phyloP scores from a whole-genome alignment of 2,113 vertebrate genomes.

The Otolemur garnettii region DNA sequence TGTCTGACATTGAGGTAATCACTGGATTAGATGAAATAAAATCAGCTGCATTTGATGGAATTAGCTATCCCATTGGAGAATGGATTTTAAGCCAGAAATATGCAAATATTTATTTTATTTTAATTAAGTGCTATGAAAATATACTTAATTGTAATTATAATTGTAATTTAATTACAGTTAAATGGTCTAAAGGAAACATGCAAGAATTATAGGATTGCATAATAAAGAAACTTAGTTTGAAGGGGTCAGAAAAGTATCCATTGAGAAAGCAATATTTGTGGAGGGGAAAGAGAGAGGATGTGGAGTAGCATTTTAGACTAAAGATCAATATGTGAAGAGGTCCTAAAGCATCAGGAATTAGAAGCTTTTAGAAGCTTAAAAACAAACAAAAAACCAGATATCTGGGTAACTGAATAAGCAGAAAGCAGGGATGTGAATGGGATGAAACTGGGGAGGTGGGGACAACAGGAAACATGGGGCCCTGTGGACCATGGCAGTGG shows the following conservation, averaged over 20 bases:
- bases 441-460: not conserved
- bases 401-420: not conserved
- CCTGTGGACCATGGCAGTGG: not conserved
- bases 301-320: not conserved
- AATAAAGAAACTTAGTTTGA: not conserved
- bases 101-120: not conserved
- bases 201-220: not conserved
- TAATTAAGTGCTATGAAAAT: not conserved
- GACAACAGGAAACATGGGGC: too few relatives aligned
- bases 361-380: not conserved
- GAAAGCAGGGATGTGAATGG: too few relatives aligned
- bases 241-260: not conserved
- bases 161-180: not conserved
- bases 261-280: not conserved
- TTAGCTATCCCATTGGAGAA: not conserved
- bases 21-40: constrained; percentile 2
- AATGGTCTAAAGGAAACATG: not conserved
- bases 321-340: not conserved
- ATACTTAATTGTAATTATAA: constrained; percentile 18
- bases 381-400: not conserved
- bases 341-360: not conserved
- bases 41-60: not conserved
- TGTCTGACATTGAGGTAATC: not conserved
- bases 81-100: not conserved
- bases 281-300: not conserved